Evolutionary conservation across 1,140 invertebrate species (phyloP).

Genomic region (Euwallacea similis): DNA sequence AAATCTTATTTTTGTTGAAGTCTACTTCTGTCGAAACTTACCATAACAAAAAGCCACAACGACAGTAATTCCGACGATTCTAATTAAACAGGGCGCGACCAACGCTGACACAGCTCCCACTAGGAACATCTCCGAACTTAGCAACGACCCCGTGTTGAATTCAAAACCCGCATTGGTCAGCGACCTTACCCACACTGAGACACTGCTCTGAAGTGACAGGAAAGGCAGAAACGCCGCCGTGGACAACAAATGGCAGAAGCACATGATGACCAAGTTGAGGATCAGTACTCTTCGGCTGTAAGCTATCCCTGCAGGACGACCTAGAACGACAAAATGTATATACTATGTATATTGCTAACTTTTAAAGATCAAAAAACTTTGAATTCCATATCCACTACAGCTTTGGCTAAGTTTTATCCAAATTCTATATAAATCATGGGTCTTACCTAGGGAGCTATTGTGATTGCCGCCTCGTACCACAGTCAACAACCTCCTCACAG

Average conservation of each 20-base stretch:
- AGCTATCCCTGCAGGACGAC: slow-evolving; percentile 56
- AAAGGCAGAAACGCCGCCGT: slow-evolving; percentile 66
- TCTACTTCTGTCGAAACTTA: slow-evolving; percentile 7
- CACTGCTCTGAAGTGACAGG: slow-evolving; percentile 61
- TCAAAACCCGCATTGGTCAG: slow-evolving; percentile 16
- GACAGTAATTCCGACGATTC: slow-evolving; percentile 59
- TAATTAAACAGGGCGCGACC: slow-evolving; percentile 58
- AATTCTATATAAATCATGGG: background rate
- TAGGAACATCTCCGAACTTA: slow-evolving; percentile 59
- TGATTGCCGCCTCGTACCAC: slow-evolving; percentile 54
- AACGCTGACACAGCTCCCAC: slow-evolving; percentile 60
- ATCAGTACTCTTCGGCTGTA: slow-evolving; percentile 53
- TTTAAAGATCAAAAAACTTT: background rate
- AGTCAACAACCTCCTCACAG: slow-evolving; percentile 66
- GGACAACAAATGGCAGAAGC: slow-evolving; percentile 62
- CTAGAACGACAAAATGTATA: slow-evolving; percentile 35
- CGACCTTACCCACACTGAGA: slow-evolving; percentile 56
- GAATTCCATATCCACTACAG: background rate
- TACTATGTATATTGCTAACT: background rate
- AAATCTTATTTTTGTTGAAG: too few species aligned
- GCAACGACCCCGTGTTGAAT: slow-evolving; percentile 44
- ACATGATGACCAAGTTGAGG: slow-evolving; percentile 60
- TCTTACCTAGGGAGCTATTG: slow-evolving; percentile 29
- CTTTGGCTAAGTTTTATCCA: background rate
- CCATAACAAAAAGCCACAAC: slow-evolving; percentile 52